A percentile compares a stretch with the other conserved stretches of the same genome.
Conservation (phyloP, 2,888 invertebrate genomes). For the Protodeltote pygarga region DNA sequence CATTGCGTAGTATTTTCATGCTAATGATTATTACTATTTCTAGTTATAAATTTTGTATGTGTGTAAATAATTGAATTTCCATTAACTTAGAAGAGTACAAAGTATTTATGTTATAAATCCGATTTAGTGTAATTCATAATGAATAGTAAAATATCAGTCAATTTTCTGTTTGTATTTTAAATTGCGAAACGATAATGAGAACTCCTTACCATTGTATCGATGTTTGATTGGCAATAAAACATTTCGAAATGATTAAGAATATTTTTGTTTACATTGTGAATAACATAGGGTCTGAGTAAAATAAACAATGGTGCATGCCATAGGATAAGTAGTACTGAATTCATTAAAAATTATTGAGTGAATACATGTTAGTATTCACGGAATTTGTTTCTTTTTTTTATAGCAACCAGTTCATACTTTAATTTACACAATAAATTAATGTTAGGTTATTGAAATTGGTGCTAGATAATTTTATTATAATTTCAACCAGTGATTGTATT, state of each 20-base stretch:
- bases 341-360: constrained; percentile 43
- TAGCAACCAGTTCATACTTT: constrained; percentile 34
- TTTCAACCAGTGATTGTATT: constrained; percentile 65
- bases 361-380: constrained; percentile 31
- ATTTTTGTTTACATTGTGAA: constrained; percentile 57
- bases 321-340: constrained; percentile 77
- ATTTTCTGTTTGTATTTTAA: constrained; percentile 21
- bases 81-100: constrained; percentile 84
- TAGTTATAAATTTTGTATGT: constrained; percentile 62
- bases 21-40: constrained; percentile 57
- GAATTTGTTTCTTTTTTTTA: constrained; percentile 18
- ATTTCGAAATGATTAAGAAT: constrained; percentile 7
- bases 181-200: constrained; percentile 7
- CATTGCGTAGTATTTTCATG: constrained; percentile 58
- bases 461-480: constrained; percentile 70
- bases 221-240: constrained; percentile 22
- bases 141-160: constrained; percentile 43
- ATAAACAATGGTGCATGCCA: constrained; percentile 80
- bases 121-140: constrained; percentile 62
- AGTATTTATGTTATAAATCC: constrained; percentile 76
- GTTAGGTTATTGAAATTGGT: constrained; percentile 73
- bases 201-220: constrained; percentile 17
- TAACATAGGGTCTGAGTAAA: constrained; percentile 75
- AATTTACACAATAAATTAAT: constrained; percentile 45
- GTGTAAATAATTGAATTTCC: constrained; percentile 80